These are phyloP conservation scores for Gallinago jamesoni DNA, from an alignment of 2,113 vertebrate genomes.

Conservation along the genomic window DNA sequence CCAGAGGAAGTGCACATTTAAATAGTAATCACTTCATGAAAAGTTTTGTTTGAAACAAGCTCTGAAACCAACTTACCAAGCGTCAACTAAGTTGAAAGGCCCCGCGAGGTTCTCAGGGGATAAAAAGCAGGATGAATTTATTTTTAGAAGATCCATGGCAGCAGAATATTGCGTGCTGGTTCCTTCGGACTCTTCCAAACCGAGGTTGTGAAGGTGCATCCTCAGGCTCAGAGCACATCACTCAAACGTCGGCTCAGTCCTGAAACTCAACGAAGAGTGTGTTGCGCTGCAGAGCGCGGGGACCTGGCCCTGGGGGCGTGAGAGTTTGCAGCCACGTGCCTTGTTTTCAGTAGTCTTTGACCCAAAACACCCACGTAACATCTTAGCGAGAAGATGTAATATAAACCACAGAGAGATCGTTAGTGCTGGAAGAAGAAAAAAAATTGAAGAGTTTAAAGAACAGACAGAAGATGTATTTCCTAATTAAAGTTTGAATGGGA, in stretches of 20 bases:
- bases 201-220: not conserved
- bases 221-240: not conserved
- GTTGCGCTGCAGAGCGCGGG: not conserved
- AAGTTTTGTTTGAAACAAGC: not conserved
- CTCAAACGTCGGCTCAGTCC: not conserved
- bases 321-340: accelerated
- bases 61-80: not conserved
- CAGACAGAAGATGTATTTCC: not conserved
- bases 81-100: not conserved
- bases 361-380: accelerated
- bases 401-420: not conserved
- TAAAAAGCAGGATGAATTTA: not conserved
- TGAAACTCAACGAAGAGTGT: too few relatives aligned
- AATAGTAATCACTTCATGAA: slow-evolving; percentile 16
- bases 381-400: not conserved
- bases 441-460: not conserved
- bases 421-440: not conserved
- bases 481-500: not conserved
- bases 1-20: not conserved
- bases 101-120: not conserved
- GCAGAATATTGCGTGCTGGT: not conserved
- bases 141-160: not conserved
- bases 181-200: not conserved
- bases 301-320: accelerated
- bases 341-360: not conserved